Percentiles rank a stretch among this genome's conserved stretches.
Conservation (phyloP, 2,113 vertebrate species). For the Cinclus cinclus region DNA sequence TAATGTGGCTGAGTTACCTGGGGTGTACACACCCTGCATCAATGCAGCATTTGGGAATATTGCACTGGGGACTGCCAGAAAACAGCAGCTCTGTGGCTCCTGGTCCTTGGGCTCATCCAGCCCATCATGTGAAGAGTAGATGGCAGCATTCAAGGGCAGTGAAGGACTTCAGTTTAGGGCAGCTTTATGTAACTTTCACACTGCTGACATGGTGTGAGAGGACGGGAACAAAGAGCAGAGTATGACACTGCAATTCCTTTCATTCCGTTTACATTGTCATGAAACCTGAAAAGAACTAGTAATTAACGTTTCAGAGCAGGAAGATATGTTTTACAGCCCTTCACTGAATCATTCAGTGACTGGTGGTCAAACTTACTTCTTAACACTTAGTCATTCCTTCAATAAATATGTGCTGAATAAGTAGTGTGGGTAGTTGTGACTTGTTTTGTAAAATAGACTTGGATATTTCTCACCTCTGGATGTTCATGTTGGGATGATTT, state of each 20-base stretch:
- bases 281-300: not conserved
- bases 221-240: constrained; percentile 45
- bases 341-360: not conserved
- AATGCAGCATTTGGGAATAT: not conserved
- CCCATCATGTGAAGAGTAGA: not conserved
- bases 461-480: not conserved
- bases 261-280: not conserved
- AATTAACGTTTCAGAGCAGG: constrained; percentile 13
- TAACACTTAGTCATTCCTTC: not conserved
- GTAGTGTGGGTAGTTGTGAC: not conserved
- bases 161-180: not conserved
- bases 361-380: not conserved
- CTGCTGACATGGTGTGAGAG: constrained; percentile 5
- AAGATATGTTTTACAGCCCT: not conserved
- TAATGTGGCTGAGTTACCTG: not conserved
- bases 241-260: constrained; percentile 47
- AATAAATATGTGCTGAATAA: not conserved
- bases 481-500: not conserved
- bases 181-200: constrained; percentile 33
- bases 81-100: not conserved
- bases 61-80: not conserved
- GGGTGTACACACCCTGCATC: not conserved
- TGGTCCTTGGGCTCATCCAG: not conserved
- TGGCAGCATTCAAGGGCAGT: not conserved
- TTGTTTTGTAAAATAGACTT: not conserved